Conservation (phyloP, 2,113 vertebrate genomes). For the Accipiter virgatus region DNA sequence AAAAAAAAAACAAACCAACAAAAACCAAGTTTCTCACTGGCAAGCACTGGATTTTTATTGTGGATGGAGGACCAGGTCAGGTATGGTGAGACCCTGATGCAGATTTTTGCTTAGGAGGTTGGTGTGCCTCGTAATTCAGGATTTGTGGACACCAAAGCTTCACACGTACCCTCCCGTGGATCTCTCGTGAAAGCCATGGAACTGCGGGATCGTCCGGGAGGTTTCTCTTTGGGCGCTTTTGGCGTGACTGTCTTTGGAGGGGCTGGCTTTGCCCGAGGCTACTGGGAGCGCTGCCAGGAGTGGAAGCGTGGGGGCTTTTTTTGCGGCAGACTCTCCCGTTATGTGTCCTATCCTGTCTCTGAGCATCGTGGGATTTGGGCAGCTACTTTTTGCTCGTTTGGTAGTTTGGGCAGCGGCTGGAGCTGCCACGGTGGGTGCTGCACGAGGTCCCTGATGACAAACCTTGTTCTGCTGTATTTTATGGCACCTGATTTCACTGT, state of each 20-base stretch:
- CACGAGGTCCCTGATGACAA: background rate
- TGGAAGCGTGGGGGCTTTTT: fast-evolving
- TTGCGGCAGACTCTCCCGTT: background rate
- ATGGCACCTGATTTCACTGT: background rate
- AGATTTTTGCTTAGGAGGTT: background rate
- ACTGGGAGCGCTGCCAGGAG: background rate
- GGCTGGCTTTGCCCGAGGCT: background rate
- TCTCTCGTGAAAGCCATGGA: background rate
- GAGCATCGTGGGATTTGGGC: fast-evolving
- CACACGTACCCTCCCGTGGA: fast-evolving
- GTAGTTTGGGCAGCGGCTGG: background rate
- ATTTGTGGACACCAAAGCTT: background rate
- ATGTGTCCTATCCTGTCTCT: fast-evolving
- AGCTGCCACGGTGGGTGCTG: fast-evolving
- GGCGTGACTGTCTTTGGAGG: background rate
- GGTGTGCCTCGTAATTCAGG: background rate
- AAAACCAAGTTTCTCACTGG: background rate
- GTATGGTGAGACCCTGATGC: background rate
- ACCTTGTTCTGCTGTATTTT: background rate
- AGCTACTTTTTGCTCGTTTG: background rate
- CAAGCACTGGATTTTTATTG: background rate
- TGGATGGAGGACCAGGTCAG: background rate
- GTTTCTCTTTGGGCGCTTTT: fast-evolving
- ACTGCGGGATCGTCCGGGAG: background rate
- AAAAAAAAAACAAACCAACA: background rate